Evolutionary conservation across 2,113 vertebrate species (phyloP).

Genomic region (Mesembrinibis cayennensis): DNA sequence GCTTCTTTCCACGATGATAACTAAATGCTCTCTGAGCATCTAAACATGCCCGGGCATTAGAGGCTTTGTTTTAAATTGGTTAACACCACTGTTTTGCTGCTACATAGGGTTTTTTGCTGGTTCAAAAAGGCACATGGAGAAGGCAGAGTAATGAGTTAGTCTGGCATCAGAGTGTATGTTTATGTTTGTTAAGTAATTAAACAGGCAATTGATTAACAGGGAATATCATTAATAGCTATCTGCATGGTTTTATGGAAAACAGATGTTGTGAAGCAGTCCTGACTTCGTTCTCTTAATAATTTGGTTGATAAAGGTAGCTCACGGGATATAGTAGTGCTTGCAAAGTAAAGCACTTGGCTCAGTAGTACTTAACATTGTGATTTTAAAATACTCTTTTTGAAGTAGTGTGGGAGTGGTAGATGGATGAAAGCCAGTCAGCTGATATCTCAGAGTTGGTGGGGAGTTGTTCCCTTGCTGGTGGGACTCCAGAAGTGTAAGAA

Average conservation of each 20-base stretch:
- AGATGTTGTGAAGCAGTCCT: not conserved
- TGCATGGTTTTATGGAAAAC: not conserved
- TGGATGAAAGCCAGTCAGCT: not conserved
- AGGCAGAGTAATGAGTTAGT: not conserved
- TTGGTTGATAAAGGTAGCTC: not conserved
- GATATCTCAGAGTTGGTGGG: not conserved
- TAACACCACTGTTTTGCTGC: not conserved
- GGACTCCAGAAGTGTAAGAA: not conserved
- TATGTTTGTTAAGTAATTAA: not conserved
- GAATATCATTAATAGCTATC: not conserved
- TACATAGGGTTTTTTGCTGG: accelerated
- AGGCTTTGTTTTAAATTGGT: not conserved
- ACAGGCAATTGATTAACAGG: not conserved
- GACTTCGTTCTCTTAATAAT: not conserved
- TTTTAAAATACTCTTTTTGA: not conserved
- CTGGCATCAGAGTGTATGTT: not conserved
- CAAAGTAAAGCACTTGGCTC: not conserved
- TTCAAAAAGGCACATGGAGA: not conserved
- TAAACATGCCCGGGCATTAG: not conserved
- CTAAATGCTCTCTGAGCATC: not conserved
- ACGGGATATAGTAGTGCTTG: not conserved
- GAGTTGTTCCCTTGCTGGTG: not conserved
- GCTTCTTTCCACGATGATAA: not conserved
- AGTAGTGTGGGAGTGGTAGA: not conserved
- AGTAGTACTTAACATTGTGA: not conserved